Evolutionary conservation across 2,888 invertebrate species (phyloP), one percentile per base, ranked within the genome.

Genomic region (Hirtodrosophila trivittata): DNA sequence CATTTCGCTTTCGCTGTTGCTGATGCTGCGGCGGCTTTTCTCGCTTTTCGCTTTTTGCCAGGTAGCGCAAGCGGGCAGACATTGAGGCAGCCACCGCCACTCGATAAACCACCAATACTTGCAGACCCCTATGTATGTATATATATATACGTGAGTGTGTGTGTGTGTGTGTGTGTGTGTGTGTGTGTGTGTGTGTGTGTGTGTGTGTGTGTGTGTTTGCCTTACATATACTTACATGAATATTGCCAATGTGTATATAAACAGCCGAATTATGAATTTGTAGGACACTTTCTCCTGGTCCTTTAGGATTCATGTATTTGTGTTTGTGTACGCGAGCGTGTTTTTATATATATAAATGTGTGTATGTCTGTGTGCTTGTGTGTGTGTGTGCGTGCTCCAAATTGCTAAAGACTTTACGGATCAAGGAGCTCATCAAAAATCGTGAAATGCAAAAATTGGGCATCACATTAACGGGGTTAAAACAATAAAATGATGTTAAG

Each of bases 391-490:
- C 50, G 55, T 62, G 63, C 56, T 59, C 45, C 52, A 77, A 72
- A 69, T 60, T 65, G 66, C 60, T 71, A 59, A 71, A 75, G 76
- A 74, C 84, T 82, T 87, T 72, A 87, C 81, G 83, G 83, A 87
- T 87, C 87, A 87, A 71, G 74, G 77, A 80, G 69, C 75, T 76
- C 87, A 83, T 87, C 87, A 87, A 76, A 87, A 87, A 87, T 82
- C 83, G 81, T 78, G 75, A 75, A 73, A 75, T 75, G 74, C 77
- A 59, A 75, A 80, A 80, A 74, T 63, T 51, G 77, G 77, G 66
- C 60, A 71, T 41, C 64, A 68, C 12, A 63, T 63, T 37, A 68
- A 59, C 12, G 35, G 39, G 46, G 35, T n/a, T 57, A 64, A 66
- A 45, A 58, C 35, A 49, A 33, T 16, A 47, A 43, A 51, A 35